Evolutionary conservation across 1,140 invertebrate species (phyloP).

Genomic region (Psix sp.): DNA sequence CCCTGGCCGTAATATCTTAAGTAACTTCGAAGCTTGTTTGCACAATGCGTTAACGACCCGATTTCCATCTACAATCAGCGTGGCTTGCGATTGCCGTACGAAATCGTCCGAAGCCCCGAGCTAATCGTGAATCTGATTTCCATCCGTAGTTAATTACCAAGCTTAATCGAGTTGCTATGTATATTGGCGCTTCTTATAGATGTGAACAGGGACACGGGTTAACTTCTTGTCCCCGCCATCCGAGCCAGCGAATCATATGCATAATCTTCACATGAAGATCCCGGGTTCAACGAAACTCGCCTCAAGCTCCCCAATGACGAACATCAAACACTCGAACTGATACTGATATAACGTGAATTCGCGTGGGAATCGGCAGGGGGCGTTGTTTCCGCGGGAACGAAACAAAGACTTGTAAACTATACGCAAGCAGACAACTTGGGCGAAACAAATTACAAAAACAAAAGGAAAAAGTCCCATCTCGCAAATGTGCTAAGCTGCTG

Average conservation of each 20-base stretch:
- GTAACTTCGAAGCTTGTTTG: conserved; percentile 55
- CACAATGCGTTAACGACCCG: conserved; percentile 58
- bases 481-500: too few relatives aligned
- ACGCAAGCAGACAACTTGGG: too few relatives aligned
- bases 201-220: conserved; percentile 27
- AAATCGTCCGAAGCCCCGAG: conserved; percentile 52
- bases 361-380: too few relatives aligned
- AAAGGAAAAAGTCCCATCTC: too few relatives aligned
- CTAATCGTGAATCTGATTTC: conserved; percentile 60
- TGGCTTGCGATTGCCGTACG: conserved; percentile 52
- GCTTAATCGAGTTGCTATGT: conserved; percentile 57
- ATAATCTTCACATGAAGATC: conserved; percentile 49
- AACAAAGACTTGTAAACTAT: too few relatives aligned
- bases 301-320: too few relatives aligned
- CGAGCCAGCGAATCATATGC: conserved; percentile 41
- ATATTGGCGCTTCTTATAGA: conserved; percentile 50
- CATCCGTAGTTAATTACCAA: conserved; percentile 57
- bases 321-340: too few relatives aligned
- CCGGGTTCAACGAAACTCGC: not conserved
- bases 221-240: conserved; percentile 47
- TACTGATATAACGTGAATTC: not conserved
- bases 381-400: too few relatives aligned
- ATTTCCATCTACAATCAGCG: conserved; percentile 58
- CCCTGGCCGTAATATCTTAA: conserved; percentile 49
- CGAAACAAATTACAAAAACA: too few relatives aligned